These are phyloP conservation scores for Drosophila mayri DNA, from an alignment of 1,140 invertebrate species.

Conservation along the genomic window DNA sequence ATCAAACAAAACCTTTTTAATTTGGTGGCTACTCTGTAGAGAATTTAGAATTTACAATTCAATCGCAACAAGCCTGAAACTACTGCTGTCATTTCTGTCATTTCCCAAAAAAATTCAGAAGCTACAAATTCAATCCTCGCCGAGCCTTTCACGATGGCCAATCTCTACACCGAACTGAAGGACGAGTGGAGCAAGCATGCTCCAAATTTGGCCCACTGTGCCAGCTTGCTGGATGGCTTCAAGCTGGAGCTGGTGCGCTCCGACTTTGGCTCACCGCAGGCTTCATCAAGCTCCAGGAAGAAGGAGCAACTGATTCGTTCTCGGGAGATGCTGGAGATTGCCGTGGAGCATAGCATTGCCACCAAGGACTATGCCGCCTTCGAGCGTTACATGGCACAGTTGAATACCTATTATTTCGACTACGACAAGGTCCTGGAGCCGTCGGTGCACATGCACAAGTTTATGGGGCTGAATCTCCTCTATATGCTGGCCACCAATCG, in stretches of 20 bases:
- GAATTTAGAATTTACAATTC: not conserved
- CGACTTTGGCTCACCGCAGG: conserved; percentile 21
- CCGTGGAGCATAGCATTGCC: conserved; percentile 97
- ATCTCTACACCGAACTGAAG: conserved; percentile 55
- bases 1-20: not conserved
- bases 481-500: conserved; percentile 98
- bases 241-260: conserved; percentile 57
- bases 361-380: conserved; percentile 97
- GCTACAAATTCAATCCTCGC: not conserved
- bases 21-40: not conserved
- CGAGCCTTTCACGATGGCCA: conserved; percentile 31
- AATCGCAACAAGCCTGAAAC: not conserved
- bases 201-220: conserved; percentile 53
- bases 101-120: conserved; percentile 2
- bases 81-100: not conserved
- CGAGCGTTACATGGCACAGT: conserved; percentile 97
- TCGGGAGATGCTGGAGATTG: conserved; percentile 97
- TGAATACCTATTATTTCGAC: conserved; percentile 99
- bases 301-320: conserved; percentile 77
- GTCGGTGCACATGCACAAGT: conserved; percentile 97
- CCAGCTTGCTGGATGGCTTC: conserved; percentile 41
- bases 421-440: conserved; percentile 94
- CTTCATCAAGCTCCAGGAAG: not conserved
- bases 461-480: conserved; percentile 97
- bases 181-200: conserved; percentile 55